These are phyloP conservation scores for Stomorhina lunata DNA, from an alignment of 2,888 invertebrate species.

Conservation along the genomic window DNA sequence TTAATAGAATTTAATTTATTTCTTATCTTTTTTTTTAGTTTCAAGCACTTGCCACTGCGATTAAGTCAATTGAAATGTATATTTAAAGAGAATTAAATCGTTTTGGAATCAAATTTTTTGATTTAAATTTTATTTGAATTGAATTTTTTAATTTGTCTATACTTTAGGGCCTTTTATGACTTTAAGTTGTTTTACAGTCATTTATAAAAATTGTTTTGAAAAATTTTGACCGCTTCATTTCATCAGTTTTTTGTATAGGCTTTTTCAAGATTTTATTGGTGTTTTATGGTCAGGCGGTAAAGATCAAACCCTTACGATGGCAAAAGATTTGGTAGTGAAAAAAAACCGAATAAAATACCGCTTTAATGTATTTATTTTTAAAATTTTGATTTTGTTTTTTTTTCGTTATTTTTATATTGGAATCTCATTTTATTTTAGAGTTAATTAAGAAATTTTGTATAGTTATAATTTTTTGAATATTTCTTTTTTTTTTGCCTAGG, in stretches of 20 bases:
- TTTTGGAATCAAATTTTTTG: slow-evolving; percentile 47
- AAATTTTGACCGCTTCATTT: neutral
- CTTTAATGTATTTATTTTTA: slow-evolving; percentile 10
- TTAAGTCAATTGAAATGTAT: slow-evolving; percentile 54
- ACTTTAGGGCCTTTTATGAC: neutral
- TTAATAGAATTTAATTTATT: slow-evolving; percentile 57
- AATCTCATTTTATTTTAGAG: slow-evolving; percentile 11
- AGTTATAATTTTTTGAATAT: neutral
- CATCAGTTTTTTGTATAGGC: slow-evolving; percentile 13
- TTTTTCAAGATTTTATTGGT: slow-evolving; percentile 8
- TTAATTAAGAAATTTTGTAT: slow-evolving; percentile 52
- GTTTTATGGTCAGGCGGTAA: slow-evolving; percentile 25
- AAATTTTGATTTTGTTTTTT: neutral
- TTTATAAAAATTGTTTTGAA: neutral
- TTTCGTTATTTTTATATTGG: neutral
- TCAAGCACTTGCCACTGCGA: slow-evolving; percentile 61
- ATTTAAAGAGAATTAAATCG: slow-evolving; percentile 1
- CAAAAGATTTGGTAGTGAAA: neutral
- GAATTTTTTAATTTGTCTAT: slow-evolving; percentile 11
- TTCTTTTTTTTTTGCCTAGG: neutral
- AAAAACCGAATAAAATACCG: slow-evolving; percentile 20
- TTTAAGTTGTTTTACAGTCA: slow-evolving; percentile 21
- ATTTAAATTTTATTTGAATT: slow-evolving; percentile 63
- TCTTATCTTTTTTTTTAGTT: slow-evolving; percentile 58
- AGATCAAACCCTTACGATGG: slow-evolving; percentile 33